phyloP scores from a whole-genome alignment of 2,113 vertebrate species.

The Charadrius vociferus region DNA sequence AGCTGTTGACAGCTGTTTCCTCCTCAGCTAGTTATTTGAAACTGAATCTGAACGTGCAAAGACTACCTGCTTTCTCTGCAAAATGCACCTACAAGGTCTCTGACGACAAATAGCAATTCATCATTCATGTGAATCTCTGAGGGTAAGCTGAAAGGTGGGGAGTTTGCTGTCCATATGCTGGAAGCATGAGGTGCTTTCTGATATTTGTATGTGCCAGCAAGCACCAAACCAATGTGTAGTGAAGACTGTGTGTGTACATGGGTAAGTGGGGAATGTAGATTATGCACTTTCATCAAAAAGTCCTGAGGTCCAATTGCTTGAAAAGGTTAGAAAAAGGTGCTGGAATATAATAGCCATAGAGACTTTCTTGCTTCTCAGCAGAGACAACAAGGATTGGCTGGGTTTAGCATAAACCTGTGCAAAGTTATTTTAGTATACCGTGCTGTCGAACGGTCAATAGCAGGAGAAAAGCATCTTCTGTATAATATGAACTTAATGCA shows the following conservation, averaged over 20 bases:
- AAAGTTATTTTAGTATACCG: background rate
- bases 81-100: background rate
- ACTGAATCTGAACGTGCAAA: background rate
- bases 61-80: background rate
- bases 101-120: background rate
- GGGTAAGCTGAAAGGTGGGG: background rate
- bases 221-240: accelerated
- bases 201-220: background rate
- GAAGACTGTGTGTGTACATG: background rate
- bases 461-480: background rate
- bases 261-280: background rate
- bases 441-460: background rate
- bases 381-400: background rate
- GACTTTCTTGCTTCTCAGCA: background rate
- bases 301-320: background rate
- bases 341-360: background rate
- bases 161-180: background rate
- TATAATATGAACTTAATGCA: background rate
- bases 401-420: background rate
- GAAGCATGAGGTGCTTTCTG: background rate
- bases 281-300: background rate
- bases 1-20: background rate
- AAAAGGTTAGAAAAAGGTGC: background rate
- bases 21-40: background rate
- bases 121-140: background rate